phyloP scores from a whole-genome alignment of 2,113 vertebrate genomes.

The Neolamprologus modestus region DNA sequence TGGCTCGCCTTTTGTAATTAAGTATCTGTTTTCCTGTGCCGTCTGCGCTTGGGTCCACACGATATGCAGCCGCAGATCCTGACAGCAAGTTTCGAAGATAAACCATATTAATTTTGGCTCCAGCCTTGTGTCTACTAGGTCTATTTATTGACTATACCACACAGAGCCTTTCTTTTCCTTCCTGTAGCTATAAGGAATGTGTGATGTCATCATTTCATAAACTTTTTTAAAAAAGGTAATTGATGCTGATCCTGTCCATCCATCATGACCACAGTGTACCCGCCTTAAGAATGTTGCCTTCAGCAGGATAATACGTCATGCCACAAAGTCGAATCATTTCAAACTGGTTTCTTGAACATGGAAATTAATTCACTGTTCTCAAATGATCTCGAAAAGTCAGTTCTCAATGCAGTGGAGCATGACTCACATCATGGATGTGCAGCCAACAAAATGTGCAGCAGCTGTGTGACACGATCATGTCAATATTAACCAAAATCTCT shows the following conservation, averaged over 20 bases:
- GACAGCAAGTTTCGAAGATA: neutral
- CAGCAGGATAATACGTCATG: neutral
- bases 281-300: neutral
- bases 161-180: neutral
- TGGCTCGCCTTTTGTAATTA: neutral
- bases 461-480: neutral
- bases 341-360: neutral
- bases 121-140: neutral
- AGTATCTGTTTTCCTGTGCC: neutral
- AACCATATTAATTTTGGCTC: neutral
- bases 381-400: neutral
- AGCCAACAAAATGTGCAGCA: neutral
- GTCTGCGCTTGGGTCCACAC: neutral
- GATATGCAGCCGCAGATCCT: neutral
- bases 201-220: neutral
- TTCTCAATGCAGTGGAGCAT: neutral
- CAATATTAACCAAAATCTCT: neutral
- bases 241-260: neutral
- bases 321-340: neutral
- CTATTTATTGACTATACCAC: neutral
- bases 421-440: neutral
- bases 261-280: neutral
- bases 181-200: neutral
- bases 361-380: neutral
- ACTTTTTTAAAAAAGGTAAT: rapidly evolving